Evolutionary conservation across 2,113 vertebrate species (phyloP).

Genomic region (Erinaceus europaeus): DNA sequence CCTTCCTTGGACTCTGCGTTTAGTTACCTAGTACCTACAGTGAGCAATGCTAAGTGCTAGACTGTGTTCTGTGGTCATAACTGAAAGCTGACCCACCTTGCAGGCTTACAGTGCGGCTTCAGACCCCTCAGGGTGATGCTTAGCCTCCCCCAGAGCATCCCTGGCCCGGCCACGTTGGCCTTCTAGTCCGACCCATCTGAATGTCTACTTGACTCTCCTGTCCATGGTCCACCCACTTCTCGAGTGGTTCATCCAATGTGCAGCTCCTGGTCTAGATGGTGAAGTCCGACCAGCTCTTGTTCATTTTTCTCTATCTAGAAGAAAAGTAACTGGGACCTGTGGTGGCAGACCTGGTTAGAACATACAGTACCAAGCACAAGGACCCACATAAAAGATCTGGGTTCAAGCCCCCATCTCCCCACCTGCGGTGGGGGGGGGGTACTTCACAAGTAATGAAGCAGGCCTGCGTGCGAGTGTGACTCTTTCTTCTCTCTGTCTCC

Average conservation of each 20-base stretch:
- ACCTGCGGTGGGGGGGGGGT: no score
- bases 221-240: not conserved
- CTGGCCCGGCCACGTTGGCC: no score
- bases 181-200: no score
- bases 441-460: no score
- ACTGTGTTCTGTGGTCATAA: not conserved
- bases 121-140: not conserved
- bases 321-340: no score
- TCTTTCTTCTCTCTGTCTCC: no score
- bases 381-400: no score
- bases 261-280: not conserved
- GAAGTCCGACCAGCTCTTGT: not conserved
- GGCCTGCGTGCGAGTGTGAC: no score
- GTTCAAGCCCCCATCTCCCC: no score
- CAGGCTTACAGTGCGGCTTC: not conserved
- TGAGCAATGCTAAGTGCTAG: not conserved
- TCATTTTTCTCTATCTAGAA: not conserved
- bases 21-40: not conserved
- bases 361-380: no score
- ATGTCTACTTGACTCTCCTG: not conserved
- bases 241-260: not conserved
- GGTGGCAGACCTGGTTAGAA: no score
- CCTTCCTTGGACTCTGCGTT: not conserved
- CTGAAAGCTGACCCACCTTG: not conserved
- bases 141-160: no score